Evolutionary conservation across 2,888 invertebrate species (phyloP), one percentile per base, ranked within the genome.

Genomic region (Leptopilina myrica): DNA sequence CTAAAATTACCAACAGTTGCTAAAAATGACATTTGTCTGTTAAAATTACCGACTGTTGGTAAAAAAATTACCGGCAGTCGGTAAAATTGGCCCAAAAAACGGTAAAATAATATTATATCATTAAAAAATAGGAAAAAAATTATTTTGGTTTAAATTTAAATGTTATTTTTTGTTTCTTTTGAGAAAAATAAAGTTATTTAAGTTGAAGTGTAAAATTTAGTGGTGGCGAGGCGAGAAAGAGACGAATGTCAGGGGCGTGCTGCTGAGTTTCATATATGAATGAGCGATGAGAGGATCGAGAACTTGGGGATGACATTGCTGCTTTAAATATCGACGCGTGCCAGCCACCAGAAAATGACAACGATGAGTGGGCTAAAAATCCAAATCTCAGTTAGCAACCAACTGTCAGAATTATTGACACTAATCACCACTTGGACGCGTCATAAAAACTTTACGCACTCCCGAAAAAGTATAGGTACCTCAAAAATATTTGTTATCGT

Each of bases 241-340:
- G 59, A 59, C n/a, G 59, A 59, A 59, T 9, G 62, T 62, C 20
- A 62, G 15, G 20, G 20, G 62, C 15, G 82, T 85, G 86, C 83
- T 84, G 81, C 76, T 62, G 69, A 79, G 76, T 46, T 76, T 83
- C 80, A 84, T 11, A 84, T 11, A 49, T 86, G 86, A 88, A 87
- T 88, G 85, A 86, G 84, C 81, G 80, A 84, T 83, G 81, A 83
- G 84, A 83, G 84, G 77, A 82, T 79, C 77, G 81, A 79, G 80
- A 76, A 80, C 78, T 78, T 82, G 77, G 84, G 85, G 83, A 87
- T 87, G 88, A 87, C 87, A 83, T 82, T 85, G 87, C 88, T 83
- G 85, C 85, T 88, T 88, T 85, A 84, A 86, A 86, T 86, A 87
- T 86, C 83, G 85, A 86, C 85, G 85, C 80, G 81, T 80, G 84